These are phyloP conservation scores for Drosophila ambigua DNA, from an alignment of 1,140 invertebrate genomes.

Conservation along the genomic window DNA sequence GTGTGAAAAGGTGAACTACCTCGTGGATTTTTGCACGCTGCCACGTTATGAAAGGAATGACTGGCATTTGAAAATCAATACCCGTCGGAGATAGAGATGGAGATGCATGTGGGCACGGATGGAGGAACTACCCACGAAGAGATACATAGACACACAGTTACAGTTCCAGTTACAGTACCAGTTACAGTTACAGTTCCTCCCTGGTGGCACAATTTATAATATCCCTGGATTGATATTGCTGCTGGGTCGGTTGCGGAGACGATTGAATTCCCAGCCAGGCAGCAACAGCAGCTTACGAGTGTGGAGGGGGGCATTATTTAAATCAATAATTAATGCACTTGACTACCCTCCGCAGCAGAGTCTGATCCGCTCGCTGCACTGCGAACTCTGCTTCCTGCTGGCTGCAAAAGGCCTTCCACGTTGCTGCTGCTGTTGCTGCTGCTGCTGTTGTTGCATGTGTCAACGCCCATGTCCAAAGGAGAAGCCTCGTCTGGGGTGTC, in stretches of 20 bases:
- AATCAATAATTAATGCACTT: constrained; percentile 31
- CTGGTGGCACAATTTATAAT: background rate
- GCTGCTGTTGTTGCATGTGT: constrained; percentile 20
- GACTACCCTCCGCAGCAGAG: constrained; percentile 3
- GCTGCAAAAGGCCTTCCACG: background rate
- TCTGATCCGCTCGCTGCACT: constrained; percentile 1
- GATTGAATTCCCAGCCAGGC: background rate
- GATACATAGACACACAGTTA: no score
- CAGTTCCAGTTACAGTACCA: background rate
- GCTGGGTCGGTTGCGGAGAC: background rate
- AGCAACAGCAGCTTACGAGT: background rate
- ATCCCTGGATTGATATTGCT: no score
- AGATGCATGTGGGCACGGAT: no score
- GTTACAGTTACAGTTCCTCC: background rate
- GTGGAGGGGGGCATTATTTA: constrained; percentile 7
- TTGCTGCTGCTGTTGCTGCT: no score
- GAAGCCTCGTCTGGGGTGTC: constrained; percentile 11
- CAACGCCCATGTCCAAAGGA: constrained; percentile 23
- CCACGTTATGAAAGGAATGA: no score
- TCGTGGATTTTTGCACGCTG: background rate
- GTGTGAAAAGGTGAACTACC: constrained; percentile 17
- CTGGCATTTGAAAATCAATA: background rate
- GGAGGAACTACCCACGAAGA: no score
- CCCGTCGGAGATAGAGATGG: no score
- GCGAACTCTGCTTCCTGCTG: constrained; percentile 1